Evolutionary conservation across 2,888 invertebrate species (phyloP).

Genomic region (Synergus japonicus): DNA sequence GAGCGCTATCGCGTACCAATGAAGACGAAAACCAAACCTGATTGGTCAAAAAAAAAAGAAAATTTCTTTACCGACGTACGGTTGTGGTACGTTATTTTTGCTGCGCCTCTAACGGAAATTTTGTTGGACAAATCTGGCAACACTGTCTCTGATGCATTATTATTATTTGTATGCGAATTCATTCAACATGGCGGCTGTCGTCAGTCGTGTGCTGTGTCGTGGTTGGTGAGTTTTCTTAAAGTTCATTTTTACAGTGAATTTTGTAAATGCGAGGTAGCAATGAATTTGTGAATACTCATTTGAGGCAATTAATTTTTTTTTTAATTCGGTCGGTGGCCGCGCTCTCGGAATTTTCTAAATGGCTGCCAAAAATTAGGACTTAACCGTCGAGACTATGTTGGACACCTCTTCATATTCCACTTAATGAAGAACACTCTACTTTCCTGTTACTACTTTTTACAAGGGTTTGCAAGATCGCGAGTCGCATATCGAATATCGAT

Average conservation of each 20-base stretch:
- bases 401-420: conserved; percentile 7
- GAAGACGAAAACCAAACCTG: no score
- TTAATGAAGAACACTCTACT: conserved; percentile 13
- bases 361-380: neutral
- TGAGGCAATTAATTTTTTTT: no score
- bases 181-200: conserved; percentile 97
- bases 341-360: neutral
- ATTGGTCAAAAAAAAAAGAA: no score
- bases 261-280: neutral
- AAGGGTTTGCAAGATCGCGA: neutral
- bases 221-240: conserved; percentile 90
- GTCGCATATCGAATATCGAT: neutral
- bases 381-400: conserved; percentile 7
- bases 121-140: no score
- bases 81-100: no score
- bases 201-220: conserved; percentile 98
- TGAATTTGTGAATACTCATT: neutral
- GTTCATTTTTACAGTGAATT: conserved; percentile 48
- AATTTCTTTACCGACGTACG: no score
- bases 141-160: no score
- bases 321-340: neutral
- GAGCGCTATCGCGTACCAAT: no score
- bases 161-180: conserved; percentile 55
- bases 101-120: no score
- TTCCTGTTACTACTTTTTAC: neutral